Conservation (phyloP, 2,797 vertebrate species). For the Cephalopachus bancanus region DNA sequence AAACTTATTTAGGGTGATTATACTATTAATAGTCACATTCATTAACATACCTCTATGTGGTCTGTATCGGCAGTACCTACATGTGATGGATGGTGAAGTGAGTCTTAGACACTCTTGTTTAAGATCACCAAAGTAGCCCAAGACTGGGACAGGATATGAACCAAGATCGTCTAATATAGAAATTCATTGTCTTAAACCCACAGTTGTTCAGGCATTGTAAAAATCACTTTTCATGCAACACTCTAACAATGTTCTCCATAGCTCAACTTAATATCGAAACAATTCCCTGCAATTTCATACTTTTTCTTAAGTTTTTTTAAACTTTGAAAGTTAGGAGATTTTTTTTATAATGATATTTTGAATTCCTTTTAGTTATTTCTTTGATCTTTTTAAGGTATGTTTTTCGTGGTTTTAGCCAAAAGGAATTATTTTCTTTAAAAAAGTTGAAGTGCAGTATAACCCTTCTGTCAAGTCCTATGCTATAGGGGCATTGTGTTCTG, state of each 20-base stretch:
- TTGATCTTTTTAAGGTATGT: background rate
- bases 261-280: background rate
- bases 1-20: background rate
- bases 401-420: background rate
- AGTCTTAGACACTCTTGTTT: background rate
- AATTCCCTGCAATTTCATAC: background rate
- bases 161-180: background rate
- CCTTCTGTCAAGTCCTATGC: background rate
- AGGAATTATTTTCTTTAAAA: background rate
- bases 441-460: background rate
- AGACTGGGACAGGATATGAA: background rate
- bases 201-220: background rate
- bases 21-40: background rate
- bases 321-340: background rate
- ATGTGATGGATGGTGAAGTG: background rate
- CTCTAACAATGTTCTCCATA: background rate
- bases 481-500: background rate
- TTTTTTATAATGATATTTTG: background rate
- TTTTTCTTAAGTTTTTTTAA: conserved; percentile 20
- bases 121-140: background rate
- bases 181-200: background rate
- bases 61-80: background rate
- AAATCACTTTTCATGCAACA: background rate
- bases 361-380: background rate
- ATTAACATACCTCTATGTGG: background rate